Evolutionary conservation across 1,140 invertebrate species (phyloP).

Genomic region (Drosophila baimaii): DNA sequence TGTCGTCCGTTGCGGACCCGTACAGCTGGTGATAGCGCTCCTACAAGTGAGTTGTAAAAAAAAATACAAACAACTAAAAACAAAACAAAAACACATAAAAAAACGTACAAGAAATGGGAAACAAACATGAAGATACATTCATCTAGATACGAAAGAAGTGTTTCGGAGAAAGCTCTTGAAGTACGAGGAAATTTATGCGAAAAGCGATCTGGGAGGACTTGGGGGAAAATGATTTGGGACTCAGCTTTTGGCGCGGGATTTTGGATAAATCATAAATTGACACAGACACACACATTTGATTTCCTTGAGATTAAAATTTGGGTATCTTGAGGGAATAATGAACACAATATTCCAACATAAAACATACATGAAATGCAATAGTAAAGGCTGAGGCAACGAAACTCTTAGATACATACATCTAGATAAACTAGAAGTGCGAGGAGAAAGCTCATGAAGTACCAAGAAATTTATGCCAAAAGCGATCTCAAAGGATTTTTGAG

Average conservation of each 20-base stretch:
- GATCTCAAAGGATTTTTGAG: slow-evolving; percentile 24
- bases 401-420: slow-evolving; percentile 37
- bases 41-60: slow-evolving; percentile 90
- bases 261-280: slow-evolving; percentile 23
- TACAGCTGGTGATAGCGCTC: slow-evolving; percentile 94
- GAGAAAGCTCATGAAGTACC: slow-evolving; percentile 40
- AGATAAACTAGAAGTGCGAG: slow-evolving; percentile 40
- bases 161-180: slow-evolving; percentile 48
- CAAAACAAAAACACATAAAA: slow-evolving; percentile 30
- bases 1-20: slow-evolving; percentile 93
- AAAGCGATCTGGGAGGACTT: slow-evolving; percentile 28
- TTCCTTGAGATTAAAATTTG: slow-evolving; percentile 9
- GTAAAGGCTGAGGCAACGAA: slow-evolving; percentile 16
- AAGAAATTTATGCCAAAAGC: slow-evolving; percentile 39
- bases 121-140: slow-evolving; percentile 51
- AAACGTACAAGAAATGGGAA: slow-evolving; percentile 36
- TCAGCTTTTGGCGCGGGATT: neutral
- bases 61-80: slow-evolving; percentile 17
- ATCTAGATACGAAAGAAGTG: slow-evolving; percentile 47
- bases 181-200: slow-evolving; percentile 47
- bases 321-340: neutral
- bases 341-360: neutral
- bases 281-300: slow-evolving; percentile 1
- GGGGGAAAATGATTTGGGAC: slow-evolving; percentile 13
- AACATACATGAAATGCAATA: neutral